These are phyloP conservation scores for Sardina pilchardus DNA, from an alignment of 2,113 vertebrate genomes.

Conservation along the genomic window DNA sequence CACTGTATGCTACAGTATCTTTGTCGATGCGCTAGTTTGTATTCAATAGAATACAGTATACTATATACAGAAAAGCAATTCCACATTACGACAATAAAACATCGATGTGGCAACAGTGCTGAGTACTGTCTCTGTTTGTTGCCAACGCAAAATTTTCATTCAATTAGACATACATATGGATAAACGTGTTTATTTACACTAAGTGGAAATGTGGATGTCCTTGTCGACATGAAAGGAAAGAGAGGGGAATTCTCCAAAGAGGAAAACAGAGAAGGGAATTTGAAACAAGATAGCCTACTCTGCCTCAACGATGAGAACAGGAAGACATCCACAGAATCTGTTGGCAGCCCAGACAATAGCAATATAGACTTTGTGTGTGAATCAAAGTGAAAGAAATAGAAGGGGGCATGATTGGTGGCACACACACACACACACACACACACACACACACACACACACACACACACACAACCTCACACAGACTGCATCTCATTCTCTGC, in stretches of 20 bases:
- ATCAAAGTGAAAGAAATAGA: constrained; percentile 26
- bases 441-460: constrained; percentile 35
- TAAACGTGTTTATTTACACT: background rate
- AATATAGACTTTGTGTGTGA: background rate
- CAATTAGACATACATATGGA: background rate
- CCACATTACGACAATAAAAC: constrained; percentile 76
- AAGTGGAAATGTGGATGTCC: background rate
- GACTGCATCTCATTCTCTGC: constrained; percentile 55
- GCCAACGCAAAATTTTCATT: background rate
- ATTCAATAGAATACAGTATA: constrained; percentile 60
- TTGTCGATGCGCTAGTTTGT: constrained; percentile 66
- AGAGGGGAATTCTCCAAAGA: constrained; percentile 11
- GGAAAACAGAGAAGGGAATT: constrained; percentile 16
- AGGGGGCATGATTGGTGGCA: constrained; percentile 39
- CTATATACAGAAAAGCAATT: constrained; percentile 62
- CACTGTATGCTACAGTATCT: constrained; percentile 60
- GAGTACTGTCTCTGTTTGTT: background rate
- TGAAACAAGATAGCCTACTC: background rate
- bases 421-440: constrained; percentile 58
- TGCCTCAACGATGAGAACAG: background rate
- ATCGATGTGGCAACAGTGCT: constrained; percentile 35
- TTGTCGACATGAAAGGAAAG: background rate
- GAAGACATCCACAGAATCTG: background rate
- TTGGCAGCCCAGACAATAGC: background rate
- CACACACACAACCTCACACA: constrained; percentile 51